Conservation (phyloP, 2,113 vertebrate genomes). For the Suricata suricatta region DNA sequence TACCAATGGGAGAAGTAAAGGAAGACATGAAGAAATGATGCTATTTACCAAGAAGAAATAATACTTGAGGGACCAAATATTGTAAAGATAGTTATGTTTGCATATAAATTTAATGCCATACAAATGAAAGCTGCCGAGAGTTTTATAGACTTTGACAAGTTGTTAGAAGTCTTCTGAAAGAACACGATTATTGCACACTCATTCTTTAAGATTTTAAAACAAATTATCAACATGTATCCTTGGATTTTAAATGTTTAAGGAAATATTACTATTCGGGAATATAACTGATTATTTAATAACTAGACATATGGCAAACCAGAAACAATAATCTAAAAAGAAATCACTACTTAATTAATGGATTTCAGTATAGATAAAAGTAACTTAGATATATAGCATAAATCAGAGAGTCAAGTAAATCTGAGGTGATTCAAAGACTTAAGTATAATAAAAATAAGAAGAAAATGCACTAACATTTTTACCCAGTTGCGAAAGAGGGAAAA, state of each 20-base stretch:
- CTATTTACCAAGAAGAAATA: conserved; percentile 57
- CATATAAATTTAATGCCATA: conserved; percentile 19
- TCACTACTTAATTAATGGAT: neutral
- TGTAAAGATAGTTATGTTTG: conserved; percentile 16
- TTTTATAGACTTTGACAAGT: conserved; percentile 29
- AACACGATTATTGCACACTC: neutral
- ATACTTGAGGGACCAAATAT: neutral
- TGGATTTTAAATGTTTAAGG: conserved; percentile 28
- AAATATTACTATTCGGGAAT: neutral
- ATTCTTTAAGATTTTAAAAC: conserved; percentile 38
- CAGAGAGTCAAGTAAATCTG: neutral
- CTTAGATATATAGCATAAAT: neutral
- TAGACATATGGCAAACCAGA: neutral
- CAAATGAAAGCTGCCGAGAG: conserved; percentile 39
- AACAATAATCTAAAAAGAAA: neutral
- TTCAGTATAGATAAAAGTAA: neutral
- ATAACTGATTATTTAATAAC: neutral
- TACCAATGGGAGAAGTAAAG: conserved; percentile 32
- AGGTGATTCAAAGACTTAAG: neutral
- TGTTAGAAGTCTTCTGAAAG: conserved; percentile 25
- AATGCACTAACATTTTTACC: neutral
- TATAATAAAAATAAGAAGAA: conserved; percentile 14
- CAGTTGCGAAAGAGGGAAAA: neutral
- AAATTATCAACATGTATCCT: conserved; percentile 4
- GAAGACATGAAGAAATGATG: conserved; percentile 61